A percentile compares a stretch with the other conserved stretches of the same genome.
These are phyloP conservation scores for Anhinga rufa DNA, from an alignment of 2,113 vertebrate genomes.

Conservation along the genomic window DNA sequence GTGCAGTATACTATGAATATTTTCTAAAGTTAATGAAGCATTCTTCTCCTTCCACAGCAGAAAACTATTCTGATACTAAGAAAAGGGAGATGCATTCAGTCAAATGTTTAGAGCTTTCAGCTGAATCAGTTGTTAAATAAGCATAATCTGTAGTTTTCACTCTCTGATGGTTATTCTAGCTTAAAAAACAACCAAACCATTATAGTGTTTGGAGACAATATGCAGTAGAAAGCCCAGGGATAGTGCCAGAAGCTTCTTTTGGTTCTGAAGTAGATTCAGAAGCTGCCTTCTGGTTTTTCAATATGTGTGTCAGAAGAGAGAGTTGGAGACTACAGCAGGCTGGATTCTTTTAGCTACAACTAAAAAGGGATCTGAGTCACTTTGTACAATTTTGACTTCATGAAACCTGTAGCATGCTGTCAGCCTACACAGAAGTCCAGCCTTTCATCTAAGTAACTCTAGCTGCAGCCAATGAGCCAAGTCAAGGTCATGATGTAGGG, in stretches of 20 bases:
- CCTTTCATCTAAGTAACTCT: neutral
- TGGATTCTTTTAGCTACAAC: constrained; percentile 6
- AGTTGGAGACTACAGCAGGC: neutral
- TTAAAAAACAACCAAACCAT: neutral
- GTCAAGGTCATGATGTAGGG: neutral
- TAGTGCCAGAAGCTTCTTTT: neutral
- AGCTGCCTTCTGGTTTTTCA: neutral
- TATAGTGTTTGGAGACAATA: neutral
- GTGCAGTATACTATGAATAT: neutral
- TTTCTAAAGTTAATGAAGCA: neutral
- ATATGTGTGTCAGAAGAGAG: neutral
- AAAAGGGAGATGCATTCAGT: neutral
- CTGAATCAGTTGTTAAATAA: neutral
- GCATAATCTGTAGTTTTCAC: neutral
- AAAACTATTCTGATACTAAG: neutral
- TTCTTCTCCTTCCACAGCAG: neutral
- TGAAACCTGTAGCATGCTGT: neutral
- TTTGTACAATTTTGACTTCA: neutral
- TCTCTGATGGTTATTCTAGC: neutral
- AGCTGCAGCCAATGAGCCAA: neutral
- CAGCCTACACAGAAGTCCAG: neutral
- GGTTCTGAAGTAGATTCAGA: neutral
- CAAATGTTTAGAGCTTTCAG: neutral
- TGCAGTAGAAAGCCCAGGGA: neutral
- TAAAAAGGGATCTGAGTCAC: constrained; percentile 5